phyloP scores from a whole-genome alignment of 1,140 invertebrate species.

The Pseudobourletiella spinata region DNA sequence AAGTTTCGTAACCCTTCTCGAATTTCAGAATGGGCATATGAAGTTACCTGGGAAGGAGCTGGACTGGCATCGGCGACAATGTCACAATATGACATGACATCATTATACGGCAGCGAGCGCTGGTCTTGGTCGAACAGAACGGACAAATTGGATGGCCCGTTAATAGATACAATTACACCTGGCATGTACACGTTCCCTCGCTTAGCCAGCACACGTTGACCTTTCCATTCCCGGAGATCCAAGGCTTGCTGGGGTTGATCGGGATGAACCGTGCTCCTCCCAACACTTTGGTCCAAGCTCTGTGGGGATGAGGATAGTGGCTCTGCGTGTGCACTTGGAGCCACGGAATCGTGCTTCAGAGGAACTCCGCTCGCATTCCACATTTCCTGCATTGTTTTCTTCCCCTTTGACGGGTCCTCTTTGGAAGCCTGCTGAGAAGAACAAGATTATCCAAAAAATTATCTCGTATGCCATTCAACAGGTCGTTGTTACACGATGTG shows the following conservation, averaged over 20 bases:
- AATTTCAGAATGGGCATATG: constrained; percentile 24
- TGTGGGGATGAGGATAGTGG: not conserved
- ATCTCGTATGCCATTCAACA: too few species aligned
- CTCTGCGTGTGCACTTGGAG: too few species aligned
- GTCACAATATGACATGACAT: constrained; percentile 49
- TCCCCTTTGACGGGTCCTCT: not conserved
- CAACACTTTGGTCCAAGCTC: not conserved
- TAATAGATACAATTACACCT: constrained; percentile 56
- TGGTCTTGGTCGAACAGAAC: constrained; percentile 66
- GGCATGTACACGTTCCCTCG: constrained; percentile 72
- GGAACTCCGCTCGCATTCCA: too few species aligned
- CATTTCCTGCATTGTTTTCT: not conserved
- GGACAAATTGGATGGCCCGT: constrained; percentile 46
- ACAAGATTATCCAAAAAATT: too few species aligned
- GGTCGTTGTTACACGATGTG: too few species aligned
- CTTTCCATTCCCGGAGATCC: constrained; percentile 34
- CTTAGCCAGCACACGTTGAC: constrained; percentile 76
- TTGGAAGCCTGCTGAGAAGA: not conserved
- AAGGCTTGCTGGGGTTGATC: constrained; percentile 8
- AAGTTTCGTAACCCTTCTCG: not conserved
- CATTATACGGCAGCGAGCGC: constrained; percentile 22
- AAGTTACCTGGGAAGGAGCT: constrained; percentile 60
- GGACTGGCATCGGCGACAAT: constrained; percentile 90
- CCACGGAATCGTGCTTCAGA: too few species aligned
- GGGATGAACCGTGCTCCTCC: too few species aligned